Base-by-base conservation (phyloP, 2,888 invertebrate genomes). In the Corbicula japonica region DNA sequence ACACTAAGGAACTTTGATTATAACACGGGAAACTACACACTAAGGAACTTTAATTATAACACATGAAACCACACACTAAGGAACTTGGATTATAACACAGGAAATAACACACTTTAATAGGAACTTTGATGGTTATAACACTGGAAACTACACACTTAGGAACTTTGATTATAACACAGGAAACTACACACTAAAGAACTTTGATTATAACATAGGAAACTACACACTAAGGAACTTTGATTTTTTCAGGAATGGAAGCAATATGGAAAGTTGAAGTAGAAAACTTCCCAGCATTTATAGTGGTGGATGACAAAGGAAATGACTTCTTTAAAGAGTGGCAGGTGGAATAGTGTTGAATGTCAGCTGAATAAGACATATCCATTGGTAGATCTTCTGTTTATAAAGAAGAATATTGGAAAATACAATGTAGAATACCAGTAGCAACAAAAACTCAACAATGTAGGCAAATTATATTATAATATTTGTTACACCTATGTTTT, bases 251-350 rank as follows among this genome's bases (percentile, higher is more conserved):
- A 21, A 93, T 93, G 93, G 93, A 93, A 75, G 93, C 93, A 5
- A 91, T 93, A 18, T 93, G 92, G 92, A 84, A 83, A 66, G 90
- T 92, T n/a, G 92, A 93, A 73, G 93, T 93, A 30, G 92, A 91
- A 71, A 88, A 93, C 80, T 93, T 93, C 80, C 93, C 93, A 60
- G 93, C 93, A 71, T 93, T 93, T 83, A 92, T 93, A 72, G 93
- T 93, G 0, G 93, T 93, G 5, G 93, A 93, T 76, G 87, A 93
- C 86, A 93, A 93, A 82, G 93, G 93, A 63, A 93, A 93, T 83
- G 93, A 93, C 76, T 93, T 93, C 86, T 93, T 93, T 79, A 88
- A 93, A 68, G 89, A 93, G 72, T 93, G 93, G 93, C 93, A 93
- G 77, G 91, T 91, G 68, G 93, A 93, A 54, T 93, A 86, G 79